Conservation (phyloP, 2,888 invertebrate species). For the Craniophora ligustri region DNA sequence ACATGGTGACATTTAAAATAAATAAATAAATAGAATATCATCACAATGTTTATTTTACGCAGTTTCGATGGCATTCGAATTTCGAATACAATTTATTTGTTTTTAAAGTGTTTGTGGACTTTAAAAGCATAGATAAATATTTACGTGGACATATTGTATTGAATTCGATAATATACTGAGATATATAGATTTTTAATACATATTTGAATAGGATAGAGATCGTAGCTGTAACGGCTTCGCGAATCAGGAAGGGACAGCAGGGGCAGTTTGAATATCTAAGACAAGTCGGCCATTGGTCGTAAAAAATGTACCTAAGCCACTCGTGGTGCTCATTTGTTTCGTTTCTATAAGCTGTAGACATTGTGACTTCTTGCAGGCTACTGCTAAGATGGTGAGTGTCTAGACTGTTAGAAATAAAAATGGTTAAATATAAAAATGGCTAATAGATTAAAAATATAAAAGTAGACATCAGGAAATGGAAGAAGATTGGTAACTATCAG, state of each 20-base stretch:
- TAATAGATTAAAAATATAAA: no score
- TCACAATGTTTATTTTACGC: constrained; percentile 26
- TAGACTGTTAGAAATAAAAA: constrained; percentile 22
- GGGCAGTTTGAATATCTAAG: constrained; percentile 64
- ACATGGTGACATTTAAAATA: constrained; percentile 11
- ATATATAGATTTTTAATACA: constrained; percentile 1
- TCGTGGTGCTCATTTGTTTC: constrained; percentile 56
- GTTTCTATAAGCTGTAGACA: constrained; percentile 33
- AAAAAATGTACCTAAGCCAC: constrained; percentile 59
- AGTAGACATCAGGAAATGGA: no score
- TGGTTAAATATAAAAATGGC: neutral
- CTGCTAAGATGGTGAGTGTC: no score
- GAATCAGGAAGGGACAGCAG: constrained; percentile 68
- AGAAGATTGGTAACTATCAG: no score
- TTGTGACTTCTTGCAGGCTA: constrained; percentile 4
- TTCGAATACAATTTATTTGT: constrained; percentile 28
- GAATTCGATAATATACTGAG: constrained; percentile 29
- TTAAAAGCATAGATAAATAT: constrained; percentile 20
- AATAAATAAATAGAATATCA: constrained; percentile 15
- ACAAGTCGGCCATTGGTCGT: constrained; percentile 54
- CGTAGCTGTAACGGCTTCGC: constrained; percentile 46
- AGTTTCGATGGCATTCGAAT: constrained; percentile 23
- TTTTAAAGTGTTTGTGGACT: constrained; percentile 16
- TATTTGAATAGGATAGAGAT: constrained; percentile 27
- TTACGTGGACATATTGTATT: neutral